These are phyloP conservation scores for Myotis brandtii DNA, from an alignment of 2,113 vertebrate species.

Conservation along the genomic window DNA sequence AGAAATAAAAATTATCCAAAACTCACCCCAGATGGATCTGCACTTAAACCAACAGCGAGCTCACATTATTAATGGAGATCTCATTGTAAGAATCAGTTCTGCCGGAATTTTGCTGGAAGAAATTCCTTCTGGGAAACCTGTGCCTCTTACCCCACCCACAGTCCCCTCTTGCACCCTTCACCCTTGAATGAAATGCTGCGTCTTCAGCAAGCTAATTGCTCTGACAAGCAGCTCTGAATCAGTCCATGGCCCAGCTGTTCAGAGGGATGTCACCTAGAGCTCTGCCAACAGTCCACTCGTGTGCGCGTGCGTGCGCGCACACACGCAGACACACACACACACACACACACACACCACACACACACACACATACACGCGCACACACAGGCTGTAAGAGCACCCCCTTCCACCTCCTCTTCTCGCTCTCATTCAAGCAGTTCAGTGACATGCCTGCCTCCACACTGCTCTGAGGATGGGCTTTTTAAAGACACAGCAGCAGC, in stretches of 20 bases:
- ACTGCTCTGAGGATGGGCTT: slow-evolving; percentile 74
- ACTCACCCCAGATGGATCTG: slow-evolving; percentile 85
- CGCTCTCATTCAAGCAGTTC: slow-evolving; percentile 87
- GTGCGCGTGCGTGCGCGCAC: background rate
- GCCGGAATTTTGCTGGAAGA: slow-evolving; percentile 82
- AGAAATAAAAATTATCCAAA: slow-evolving; percentile 79
- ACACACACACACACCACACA: background rate
- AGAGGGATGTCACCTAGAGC: slow-evolving; percentile 85
- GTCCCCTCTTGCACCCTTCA: slow-evolving; percentile 63
- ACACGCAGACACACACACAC: background rate
- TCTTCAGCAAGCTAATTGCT: slow-evolving; percentile 84
- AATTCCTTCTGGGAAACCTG: slow-evolving; percentile 71
- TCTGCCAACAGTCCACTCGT: slow-evolving; percentile 86
- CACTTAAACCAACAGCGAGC: slow-evolving; percentile 81
- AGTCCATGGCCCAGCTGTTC: slow-evolving; percentile 86
- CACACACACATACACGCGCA: background rate
- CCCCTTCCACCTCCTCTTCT: slow-evolving; percentile 76
- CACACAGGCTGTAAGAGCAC: slow-evolving; percentile 43
- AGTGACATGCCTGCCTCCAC: slow-evolving; percentile 85
- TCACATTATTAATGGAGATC: slow-evolving; percentile 79
- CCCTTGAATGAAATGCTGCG: slow-evolving; percentile 74
- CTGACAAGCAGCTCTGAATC: slow-evolving; percentile 84
- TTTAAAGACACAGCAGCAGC: slow-evolving; percentile 87
- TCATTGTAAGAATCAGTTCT: slow-evolving; percentile 79
- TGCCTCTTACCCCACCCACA: slow-evolving; percentile 60